Percentiles rank a stretch among this genome's conserved stretches.
These are phyloP conservation scores for Hymenochirus boettgeri DNA, from an alignment of 2,113 vertebrate genomes.

Conservation along the genomic window DNA sequence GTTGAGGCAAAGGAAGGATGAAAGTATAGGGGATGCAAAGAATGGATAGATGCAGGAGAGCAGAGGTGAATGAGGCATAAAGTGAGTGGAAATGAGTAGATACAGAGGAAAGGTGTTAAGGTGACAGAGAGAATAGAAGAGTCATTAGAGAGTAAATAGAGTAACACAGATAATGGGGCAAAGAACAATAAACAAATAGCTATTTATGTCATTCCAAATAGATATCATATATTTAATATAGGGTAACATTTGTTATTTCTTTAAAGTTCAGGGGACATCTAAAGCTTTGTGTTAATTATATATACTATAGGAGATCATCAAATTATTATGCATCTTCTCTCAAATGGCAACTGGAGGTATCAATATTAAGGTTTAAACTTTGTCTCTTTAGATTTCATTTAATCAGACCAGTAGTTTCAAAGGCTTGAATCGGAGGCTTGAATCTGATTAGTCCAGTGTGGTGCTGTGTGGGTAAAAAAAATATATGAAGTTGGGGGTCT, in stretches of 20 bases:
- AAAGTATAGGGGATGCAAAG: constrained; percentile 38
- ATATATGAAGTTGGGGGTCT: too few relatives aligned
- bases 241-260: neutral
- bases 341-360: too few relatives aligned
- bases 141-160: constrained; percentile 34
- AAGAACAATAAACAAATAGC: constrained; percentile 40
- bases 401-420: too few relatives aligned
- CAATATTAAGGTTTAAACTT: too few relatives aligned
- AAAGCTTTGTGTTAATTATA: too few relatives aligned
- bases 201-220: constrained; percentile 32
- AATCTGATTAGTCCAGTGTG: too few relatives aligned
- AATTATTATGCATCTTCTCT: too few relatives aligned
- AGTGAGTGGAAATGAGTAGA: constrained; percentile 22
- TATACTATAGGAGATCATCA: too few relatives aligned
- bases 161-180: constrained; percentile 12
- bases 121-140: constrained; percentile 47
- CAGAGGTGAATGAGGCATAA: constrained; percentile 44
- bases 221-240: constrained; percentile 30
- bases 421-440: too few relatives aligned
- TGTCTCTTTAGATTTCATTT: too few relatives aligned
- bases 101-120: constrained; percentile 43
- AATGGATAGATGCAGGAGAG: constrained; percentile 32
- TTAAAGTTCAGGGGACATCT: too few relatives aligned
- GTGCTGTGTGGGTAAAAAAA: too few relatives aligned
- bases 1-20: constrained; percentile 21